Evolutionary conservation across 2,113 vertebrate species (phyloP).

Genomic region (Crotalus helleri): DNA sequence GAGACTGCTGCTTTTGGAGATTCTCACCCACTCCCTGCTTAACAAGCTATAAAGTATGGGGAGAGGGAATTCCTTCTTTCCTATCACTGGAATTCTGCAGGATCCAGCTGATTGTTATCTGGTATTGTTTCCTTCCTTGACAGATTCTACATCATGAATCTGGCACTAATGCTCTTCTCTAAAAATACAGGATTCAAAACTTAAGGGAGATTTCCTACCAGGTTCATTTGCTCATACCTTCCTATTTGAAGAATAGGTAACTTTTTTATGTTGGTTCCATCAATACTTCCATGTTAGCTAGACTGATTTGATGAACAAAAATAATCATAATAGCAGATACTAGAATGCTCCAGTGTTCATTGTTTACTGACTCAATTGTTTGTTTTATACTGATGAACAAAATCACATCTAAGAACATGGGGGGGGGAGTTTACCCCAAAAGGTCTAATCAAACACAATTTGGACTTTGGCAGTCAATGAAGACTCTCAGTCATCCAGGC

Average conservation of each 20-base stretch:
- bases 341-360: neutral
- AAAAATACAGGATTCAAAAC: neutral
- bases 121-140: neutral
- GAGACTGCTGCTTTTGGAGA: neutral
- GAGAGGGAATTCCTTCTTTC: neutral
- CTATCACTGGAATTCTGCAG: neutral
- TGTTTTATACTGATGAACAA: neutral
- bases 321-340: neutral
- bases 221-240: neutral
- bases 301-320: neutral
- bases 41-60: neutral
- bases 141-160: neutral
- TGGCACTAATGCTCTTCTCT: neutral
- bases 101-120: neutral
- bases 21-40: neutral
- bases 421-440: neutral
- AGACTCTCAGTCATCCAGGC: neutral
- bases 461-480: neutral
- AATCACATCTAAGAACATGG: neutral
- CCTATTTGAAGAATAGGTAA: neutral
- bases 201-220: neutral
- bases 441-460: neutral
- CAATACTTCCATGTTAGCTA: neutral
- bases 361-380: neutral
- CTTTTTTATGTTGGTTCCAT: neutral